phyloP scores from a whole-genome alignment of 2,888 invertebrate species.

The Cacoxenus indagator region DNA sequence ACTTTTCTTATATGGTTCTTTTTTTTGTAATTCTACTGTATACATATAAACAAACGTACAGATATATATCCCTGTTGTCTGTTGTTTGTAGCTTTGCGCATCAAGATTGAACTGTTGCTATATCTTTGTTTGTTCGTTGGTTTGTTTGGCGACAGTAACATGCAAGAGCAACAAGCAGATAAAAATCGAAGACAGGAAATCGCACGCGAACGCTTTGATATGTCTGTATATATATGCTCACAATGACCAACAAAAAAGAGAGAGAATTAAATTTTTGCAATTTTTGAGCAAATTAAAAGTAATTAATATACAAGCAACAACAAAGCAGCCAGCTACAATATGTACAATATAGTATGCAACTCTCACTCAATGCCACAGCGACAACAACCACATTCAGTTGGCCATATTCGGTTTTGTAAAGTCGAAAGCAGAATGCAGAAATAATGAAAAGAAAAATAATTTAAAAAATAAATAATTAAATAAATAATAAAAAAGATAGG shows the following conservation, averaged over 20 bases:
- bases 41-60: too few species aligned
- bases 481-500: slow-evolving; percentile 24
- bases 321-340: slow-evolving; percentile 37
- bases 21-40: background rate
- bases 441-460: background rate
- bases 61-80: too few species aligned
- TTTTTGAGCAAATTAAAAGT: slow-evolving; percentile 32
- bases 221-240: background rate
- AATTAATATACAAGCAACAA: slow-evolving; percentile 47
- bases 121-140: background rate
- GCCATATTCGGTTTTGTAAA: slow-evolving; percentile 46
- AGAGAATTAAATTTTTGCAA: background rate
- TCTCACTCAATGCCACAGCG: slow-evolving; percentile 57
- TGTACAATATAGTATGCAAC: slow-evolving; percentile 68
- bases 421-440: background rate
- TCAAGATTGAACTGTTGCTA: slow-evolving; percentile 17
- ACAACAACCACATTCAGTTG: slow-evolving; percentile 28
- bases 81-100: background rate
- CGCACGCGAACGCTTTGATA: slow-evolving; percentile 11
- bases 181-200: slow-evolving; percentile 5
- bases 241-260: slow-evolving; percentile 6
- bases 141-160: background rate
- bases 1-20: background rate
- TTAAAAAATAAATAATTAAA: slow-evolving; percentile 4
- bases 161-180: background rate